These are phyloP conservation scores for Xenentodon cancila DNA, from an alignment of 2,797 vertebrate species.

Conservation along the genomic window DNA sequence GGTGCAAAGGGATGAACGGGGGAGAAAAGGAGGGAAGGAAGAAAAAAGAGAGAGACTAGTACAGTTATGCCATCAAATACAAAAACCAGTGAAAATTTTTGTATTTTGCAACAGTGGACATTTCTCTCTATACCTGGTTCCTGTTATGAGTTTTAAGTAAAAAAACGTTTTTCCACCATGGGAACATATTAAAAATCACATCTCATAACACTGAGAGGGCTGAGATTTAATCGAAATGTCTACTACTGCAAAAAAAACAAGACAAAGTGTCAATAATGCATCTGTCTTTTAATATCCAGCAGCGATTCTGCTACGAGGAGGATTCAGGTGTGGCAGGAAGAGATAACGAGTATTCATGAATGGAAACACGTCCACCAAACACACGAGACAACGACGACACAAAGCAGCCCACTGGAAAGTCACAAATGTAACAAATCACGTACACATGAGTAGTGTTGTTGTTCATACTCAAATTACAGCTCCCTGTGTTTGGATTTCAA, in stretches of 20 bases:
- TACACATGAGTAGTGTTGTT: too few relatives aligned
- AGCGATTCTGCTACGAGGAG: conserved; percentile 31
- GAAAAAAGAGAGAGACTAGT: background rate
- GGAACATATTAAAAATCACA: conserved; percentile 16
- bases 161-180: conserved; percentile 1
- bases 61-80: background rate
- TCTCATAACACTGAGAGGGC: conserved; percentile 11
- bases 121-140: background rate
- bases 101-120: conserved; percentile 36
- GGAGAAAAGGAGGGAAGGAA: background rate
- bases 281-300: conserved; percentile 37
- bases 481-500: background rate
- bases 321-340: conserved; percentile 33
- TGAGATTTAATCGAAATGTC: conserved; percentile 48
- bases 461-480: background rate
- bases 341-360: conserved; percentile 44
- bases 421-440: too few relatives aligned
- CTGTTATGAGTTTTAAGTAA: background rate
- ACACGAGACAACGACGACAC: conserved; percentile 30
- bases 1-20: background rate
- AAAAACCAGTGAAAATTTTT: background rate
- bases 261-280: conserved; percentile 19
- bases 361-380: conserved; percentile 29
- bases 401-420: background rate
- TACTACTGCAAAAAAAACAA: conserved; percentile 38